Base-by-base conservation (phyloP, 2,888 invertebrate genomes). In the Caenorhabditis auriculariae region DNA sequence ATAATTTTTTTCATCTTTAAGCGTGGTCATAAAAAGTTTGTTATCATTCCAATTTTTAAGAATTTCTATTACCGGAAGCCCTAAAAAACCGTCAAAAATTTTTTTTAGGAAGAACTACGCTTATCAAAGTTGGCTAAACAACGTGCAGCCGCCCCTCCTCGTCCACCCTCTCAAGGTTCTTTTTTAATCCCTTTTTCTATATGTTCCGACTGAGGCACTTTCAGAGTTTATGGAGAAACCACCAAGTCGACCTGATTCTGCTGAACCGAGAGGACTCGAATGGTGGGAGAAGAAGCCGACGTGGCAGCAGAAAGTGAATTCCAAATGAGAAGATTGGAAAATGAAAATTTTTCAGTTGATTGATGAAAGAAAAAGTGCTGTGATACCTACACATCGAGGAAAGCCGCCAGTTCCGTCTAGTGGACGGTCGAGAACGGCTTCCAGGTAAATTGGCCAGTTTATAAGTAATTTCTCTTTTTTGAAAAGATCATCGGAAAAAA, bases 281-380 rank as follows among this genome's bases (percentile, higher is more conserved):
- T 74, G 74, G 74, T 74, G 74, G 74, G 72, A 74, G 54, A 72
- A 70, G 56, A 72, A 72, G 35, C 66, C 67, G 1, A 56, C 61
- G 12, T 66, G 64, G 64, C 59, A 66, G 47, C 55, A 66, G 23
- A 59, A 57, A 64, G 66, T 64, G 21, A 28, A 15, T 12, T 29
- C n/a, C n/a, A n/a, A n/a, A 4, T 21, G 12, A 35, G 15, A 35
- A 35, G 35, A 35, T 35, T 35, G 35, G 15, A 35, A 35, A 35
- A 35, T 12, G 15, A 35, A 28, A 15, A 26, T 28, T 17, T 43
- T 23, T 29, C 17, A 41, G 37, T 12, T 42, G 52, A 35, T 49
- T 5, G 51, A 41, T 15, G 56, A 50, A 15, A 49, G 64, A 2
- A 60, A 65, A 52, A 72, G 72, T 54, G 72, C 69, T 27, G 65